Evolutionary conservation across 2,797 vertebrate genomes (phyloP).

Genomic region (Mormyrus proboscirostris): DNA sequence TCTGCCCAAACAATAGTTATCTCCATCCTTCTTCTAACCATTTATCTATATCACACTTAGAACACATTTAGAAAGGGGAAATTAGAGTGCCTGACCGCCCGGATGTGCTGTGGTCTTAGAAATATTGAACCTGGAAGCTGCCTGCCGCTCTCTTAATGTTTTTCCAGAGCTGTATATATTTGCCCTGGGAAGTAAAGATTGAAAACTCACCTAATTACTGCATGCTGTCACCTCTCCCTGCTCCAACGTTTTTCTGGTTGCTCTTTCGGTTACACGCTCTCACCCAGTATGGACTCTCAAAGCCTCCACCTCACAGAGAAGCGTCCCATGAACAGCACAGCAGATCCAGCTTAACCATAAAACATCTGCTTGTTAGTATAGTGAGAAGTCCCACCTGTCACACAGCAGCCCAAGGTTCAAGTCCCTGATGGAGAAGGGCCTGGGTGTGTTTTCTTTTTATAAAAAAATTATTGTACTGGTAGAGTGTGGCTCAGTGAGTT

Average conservation of each 20-base stretch:
- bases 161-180: neutral
- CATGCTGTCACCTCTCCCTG: neutral
- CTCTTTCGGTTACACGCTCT: neutral
- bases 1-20: neutral
- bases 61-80: neutral
- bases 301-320: neutral
- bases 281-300: neutral
- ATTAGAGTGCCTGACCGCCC: neutral
- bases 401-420: neutral
- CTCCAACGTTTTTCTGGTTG: neutral
- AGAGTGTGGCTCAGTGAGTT: neutral
- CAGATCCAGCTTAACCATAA: neutral
- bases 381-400: neutral
- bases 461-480: neutral
- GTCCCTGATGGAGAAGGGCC: neutral
- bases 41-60: neutral
- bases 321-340: neutral
- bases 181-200: neutral
- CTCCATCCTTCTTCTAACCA: neutral
- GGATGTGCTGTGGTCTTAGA: no score
- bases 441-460: neutral
- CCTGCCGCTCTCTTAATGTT: neutral
- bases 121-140: no score
- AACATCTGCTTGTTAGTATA: neutral
- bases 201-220: neutral